phyloP scores from a whole-genome alignment of 2,113 vertebrate species.

The Microtus pennsylvanicus region DNA sequence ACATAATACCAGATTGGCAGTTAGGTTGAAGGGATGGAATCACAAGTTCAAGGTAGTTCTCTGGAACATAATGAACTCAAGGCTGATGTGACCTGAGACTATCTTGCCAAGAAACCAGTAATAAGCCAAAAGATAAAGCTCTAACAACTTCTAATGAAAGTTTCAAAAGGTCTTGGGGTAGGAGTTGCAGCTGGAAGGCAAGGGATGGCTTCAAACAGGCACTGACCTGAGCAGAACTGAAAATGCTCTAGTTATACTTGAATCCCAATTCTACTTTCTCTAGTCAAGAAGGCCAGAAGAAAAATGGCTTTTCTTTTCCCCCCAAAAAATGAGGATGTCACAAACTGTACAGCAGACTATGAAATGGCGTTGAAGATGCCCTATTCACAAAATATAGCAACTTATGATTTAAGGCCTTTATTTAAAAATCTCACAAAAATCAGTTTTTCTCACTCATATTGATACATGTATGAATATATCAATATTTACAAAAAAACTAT shows the following conservation, averaged over 20 bases:
- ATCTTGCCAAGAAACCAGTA: background rate
- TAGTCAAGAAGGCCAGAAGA: background rate
- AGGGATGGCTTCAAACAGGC: constrained; percentile 5
- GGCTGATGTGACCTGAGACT: background rate
- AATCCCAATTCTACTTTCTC: background rate
- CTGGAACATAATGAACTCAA: background rate
- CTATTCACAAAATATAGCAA: background rate
- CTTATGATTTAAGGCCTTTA: background rate
- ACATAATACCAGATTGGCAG: background rate
- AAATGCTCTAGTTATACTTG: background rate
- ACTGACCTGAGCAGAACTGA: background rate
- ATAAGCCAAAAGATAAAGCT: background rate
- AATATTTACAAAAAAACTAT: background rate
- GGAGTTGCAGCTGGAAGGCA: background rate
- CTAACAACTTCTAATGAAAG: background rate
- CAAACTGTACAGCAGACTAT: background rate
- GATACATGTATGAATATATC: background rate
- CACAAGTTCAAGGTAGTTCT: background rate
- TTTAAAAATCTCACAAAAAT: background rate
- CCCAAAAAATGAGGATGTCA: background rate
- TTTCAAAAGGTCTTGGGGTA: background rate
- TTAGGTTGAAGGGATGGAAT: too few relatives aligned
- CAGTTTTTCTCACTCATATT: background rate
- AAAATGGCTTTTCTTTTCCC: constrained; percentile 48
- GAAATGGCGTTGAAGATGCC: constrained; percentile 8